phyloP scores from a whole-genome alignment of 2,888 invertebrate species.

The Iselma pallidipennis region DNA sequence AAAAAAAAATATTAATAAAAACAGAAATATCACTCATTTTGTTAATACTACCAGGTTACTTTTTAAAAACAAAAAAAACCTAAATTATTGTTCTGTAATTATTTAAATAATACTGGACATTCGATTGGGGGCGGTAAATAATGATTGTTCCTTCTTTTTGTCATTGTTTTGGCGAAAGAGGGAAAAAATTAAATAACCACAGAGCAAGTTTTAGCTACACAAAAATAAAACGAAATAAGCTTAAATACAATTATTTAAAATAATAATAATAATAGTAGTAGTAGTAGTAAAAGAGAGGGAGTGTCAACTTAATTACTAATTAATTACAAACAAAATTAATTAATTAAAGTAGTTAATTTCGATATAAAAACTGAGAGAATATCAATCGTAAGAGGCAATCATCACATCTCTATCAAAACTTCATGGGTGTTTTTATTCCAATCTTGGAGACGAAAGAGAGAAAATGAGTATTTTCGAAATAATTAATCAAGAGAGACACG shows the following conservation, averaged over 20 bases:
- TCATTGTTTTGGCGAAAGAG: not conserved
- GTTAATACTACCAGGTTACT: constrained; percentile 35
- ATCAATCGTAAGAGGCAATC: constrained; percentile 1
- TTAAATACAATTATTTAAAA: constrained; percentile 6
- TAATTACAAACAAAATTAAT: constrained; percentile 18
- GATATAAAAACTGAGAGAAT: too few species aligned
- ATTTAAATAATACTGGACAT: constrained; percentile 27
- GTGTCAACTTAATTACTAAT: constrained; percentile 22
- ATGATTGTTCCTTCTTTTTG: not conserved
- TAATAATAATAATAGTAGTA: too few species aligned
- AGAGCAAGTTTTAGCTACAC: constrained; percentile 18
- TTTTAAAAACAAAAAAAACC: constrained; percentile 12
- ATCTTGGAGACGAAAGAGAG: constrained; percentile 13
- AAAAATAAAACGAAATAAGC: constrained; percentile 13
- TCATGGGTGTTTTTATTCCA: constrained; percentile 17
- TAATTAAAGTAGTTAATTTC: constrained; percentile 18
- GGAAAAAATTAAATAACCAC: constrained; percentile 28
- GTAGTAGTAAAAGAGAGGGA: too few species aligned
- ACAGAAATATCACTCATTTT: constrained; percentile 36
- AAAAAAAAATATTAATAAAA: constrained; percentile 32
- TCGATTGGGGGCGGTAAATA: not conserved
- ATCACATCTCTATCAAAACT: not conserved
- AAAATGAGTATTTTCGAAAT: constrained; percentile 22
- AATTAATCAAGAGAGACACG: too few species aligned
- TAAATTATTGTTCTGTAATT: constrained; percentile 28